Percentiles rank a stretch among this genome's conserved stretches.
Conservation (phyloP, 2,797 vertebrate species). For the Antrozous pallidus region DNA sequence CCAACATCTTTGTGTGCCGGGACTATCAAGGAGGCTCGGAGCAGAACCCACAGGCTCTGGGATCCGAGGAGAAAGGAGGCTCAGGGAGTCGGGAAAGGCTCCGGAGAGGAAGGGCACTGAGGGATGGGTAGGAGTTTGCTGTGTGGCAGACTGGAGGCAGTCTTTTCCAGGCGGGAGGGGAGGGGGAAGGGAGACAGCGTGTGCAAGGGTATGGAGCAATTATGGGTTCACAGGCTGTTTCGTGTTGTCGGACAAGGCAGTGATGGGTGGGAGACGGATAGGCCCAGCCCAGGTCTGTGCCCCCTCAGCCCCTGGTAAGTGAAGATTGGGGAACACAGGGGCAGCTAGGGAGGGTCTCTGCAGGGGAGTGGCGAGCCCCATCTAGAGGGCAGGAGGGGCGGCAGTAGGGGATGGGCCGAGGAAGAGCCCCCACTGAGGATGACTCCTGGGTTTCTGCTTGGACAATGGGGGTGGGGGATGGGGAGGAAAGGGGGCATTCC, state of each 20-base stretch:
- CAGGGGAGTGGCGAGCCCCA: accelerated
- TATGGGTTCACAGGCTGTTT: background rate
- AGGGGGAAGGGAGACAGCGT: accelerated
- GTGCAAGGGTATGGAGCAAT: accelerated
- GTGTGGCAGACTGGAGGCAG: background rate
- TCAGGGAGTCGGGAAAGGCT: too few species aligned
- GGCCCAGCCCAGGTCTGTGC: background rate
- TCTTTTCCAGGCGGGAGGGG: background rate
- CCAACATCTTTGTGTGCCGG: accelerated
- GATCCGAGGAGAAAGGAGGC: accelerated
- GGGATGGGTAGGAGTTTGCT: background rate
- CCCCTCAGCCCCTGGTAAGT: background rate
- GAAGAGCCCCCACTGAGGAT: background rate
- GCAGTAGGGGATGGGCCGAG: accelerated
- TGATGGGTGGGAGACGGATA: accelerated
- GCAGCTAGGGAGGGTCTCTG: background rate
- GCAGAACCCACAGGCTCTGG: background rate
- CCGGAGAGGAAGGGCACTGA: background rate
- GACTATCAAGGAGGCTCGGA: background rate
- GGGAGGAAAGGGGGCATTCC: background rate
- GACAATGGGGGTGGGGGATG: too few species aligned
- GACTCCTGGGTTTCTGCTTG: background rate
- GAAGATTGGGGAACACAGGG: background rate
- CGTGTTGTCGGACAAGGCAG: background rate
- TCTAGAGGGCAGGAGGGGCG: background rate